These are phyloP conservation scores for Arvicanthis niloticus DNA, from an alignment of 2,113 vertebrate genomes.

Conservation along the genomic window DNA sequence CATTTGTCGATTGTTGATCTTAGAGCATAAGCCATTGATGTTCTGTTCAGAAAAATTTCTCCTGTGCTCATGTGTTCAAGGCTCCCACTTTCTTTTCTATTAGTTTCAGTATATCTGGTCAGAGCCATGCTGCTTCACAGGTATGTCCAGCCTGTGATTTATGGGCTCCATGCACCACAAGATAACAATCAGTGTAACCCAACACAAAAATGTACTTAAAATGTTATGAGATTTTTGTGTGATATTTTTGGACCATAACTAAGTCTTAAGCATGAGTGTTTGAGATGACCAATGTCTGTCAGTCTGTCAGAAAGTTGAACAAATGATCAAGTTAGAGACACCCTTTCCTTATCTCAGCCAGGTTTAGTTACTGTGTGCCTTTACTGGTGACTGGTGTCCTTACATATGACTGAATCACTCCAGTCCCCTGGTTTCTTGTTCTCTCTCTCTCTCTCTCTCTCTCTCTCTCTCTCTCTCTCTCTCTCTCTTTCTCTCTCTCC, in stretches of 20 bases:
- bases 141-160: no score
- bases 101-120: no score
- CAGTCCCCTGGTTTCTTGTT: neutral
- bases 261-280: neutral
- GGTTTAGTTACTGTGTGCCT: neutral
- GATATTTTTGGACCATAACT: neutral
- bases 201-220: neutral
- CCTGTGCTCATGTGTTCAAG: no score
- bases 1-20: no score
- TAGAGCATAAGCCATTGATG: no score
- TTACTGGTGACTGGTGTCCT: neutral
- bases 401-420: neutral
- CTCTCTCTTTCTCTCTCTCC: neutral
- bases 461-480: neutral
- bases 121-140: neutral
- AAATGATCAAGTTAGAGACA: neutral
- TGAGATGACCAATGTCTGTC: neutral
- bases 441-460: neutral
- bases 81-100: no score
- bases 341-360: neutral
- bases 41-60: no score
- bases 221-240: neutral
- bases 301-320: neutral
- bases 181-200: no score
- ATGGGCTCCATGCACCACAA: no score